Base-by-base conservation (phyloP, 2,113 vertebrate species). In the Erythrocercus mccallii region DNA sequence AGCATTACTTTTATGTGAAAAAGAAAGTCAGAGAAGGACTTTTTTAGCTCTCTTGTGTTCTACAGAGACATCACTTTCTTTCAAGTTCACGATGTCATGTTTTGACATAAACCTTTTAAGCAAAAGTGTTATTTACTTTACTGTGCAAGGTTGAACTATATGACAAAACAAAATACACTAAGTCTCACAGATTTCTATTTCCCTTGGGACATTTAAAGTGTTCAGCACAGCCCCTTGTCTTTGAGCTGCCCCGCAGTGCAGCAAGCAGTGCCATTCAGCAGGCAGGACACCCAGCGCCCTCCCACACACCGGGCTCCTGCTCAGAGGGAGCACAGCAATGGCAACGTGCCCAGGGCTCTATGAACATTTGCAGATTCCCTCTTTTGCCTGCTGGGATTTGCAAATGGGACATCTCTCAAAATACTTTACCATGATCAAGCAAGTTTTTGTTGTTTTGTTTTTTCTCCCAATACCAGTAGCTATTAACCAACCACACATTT, bases 391-490 rank as follows among this genome's bases (percentile, higher is more conserved):
- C 65, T 35, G 15, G 54, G 85, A 88, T 92, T 96, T 69, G 83
- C 73, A 92, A 92, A 87, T 7, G 14, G 86, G 82, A 51, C 44
- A 57, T 10, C 53, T 44, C 92, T 57, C 80, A 45, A 66, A 94
- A 56, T 18, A 71, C 80, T 95, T 90, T 25, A 40, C 69, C 77
- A 81, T 56, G 92, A 87, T 85, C 81, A 64, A 85, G 88, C 79
- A 87, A 65, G 60, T 95, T 95, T 74, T 92, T 95, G 88, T 80
- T n/a, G n/a, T n/a, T n/a, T 95, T 87, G 77, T 35, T 89, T 72
- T 69, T 44, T 4, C 66, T 84, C 38, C 60, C 57, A 71, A 42
- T 61, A 71, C 48, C 86, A 91, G 37, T 0, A 70, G 79, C 54
- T 54, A 77, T 88, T 90, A 94, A 78, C 81, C 80, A 64, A 60